These are phyloP conservation scores for Hippocampus kuda DNA, from an alignment of 2,797 vertebrate genomes.

Conservation along the genomic window DNA sequence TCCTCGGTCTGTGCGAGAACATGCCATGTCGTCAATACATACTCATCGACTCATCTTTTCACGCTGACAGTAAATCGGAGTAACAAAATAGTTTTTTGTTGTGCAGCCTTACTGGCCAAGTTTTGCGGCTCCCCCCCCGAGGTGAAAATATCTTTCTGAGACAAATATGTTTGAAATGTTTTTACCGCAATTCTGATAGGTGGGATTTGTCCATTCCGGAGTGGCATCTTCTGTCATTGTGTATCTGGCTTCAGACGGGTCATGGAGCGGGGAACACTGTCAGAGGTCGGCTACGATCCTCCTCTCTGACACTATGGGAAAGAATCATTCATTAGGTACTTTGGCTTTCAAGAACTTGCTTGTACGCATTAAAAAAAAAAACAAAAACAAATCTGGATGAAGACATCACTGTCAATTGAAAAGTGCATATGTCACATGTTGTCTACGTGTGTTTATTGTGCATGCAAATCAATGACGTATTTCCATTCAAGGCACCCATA, in stretches of 20 bases:
- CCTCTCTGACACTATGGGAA: conserved; percentile 67
- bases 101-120: no score
- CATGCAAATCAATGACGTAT: neutral
- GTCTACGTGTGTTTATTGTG: neutral
- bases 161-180: neutral
- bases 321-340: conserved; percentile 79
- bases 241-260: conserved; percentile 80
- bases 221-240: conserved; percentile 78
- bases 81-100: no score
- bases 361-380: neutral
- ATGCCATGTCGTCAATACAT: no score
- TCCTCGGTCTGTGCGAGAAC: no score
- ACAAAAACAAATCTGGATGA: neutral
- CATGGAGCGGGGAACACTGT: conserved; percentile 57
- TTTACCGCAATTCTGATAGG: conserved; percentile 53
- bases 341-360: neutral
- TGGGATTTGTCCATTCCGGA: conserved; percentile 76
- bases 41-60: no score
- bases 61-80: no score
- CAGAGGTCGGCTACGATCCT: conserved; percentile 69
- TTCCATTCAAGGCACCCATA: conserved; percentile 65
- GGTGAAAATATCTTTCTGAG: neutral
- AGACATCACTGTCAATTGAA: neutral
- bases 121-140: no score
- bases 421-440: neutral